These are phyloP conservation scores for Drosophila tsacasi DNA, from an alignment of 1,140 invertebrate species.

Conservation along the genomic window DNA sequence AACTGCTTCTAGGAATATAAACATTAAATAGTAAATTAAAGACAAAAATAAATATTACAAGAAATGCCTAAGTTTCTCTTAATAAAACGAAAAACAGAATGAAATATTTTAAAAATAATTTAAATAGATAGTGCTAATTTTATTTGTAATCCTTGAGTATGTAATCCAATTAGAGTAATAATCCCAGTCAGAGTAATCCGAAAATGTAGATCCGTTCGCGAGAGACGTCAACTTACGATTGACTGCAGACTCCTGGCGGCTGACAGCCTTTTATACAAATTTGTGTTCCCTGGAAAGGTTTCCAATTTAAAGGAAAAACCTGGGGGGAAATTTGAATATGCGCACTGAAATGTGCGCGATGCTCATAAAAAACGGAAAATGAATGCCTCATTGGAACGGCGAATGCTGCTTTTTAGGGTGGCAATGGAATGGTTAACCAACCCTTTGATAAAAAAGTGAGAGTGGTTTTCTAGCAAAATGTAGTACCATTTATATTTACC, in stretches of 20 bases:
- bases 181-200: constrained; percentile 31
- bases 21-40: no score
- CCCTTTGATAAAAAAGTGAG: constrained; percentile 58
- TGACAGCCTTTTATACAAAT: constrained; percentile 57
- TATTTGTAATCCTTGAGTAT: constrained; percentile 23
- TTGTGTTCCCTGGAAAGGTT: constrained; percentile 44
- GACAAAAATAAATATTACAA: no score
- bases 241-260: constrained; percentile 1
- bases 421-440: constrained; percentile 34
- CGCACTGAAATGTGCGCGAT: constrained; percentile 52
- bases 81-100: background rate
- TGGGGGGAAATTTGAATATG: constrained; percentile 73
- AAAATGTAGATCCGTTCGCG: constrained; percentile 4
- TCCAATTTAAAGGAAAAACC: constrained; percentile 56
- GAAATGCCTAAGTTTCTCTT: no score
- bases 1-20: no score
- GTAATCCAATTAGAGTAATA: constrained; percentile 33
- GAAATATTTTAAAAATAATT: background rate
- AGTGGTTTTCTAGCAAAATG: background rate
- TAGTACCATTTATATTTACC: background rate
- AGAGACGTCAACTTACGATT: constrained; percentile 36
- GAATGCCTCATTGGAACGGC: constrained; percentile 14
- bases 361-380: constrained; percentile 35
- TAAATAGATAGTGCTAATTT: background rate
- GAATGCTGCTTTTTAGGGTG: constrained; percentile 3